A percentile compares a stretch with the other conserved stretches of the same genome.
Evolutionary conservation across 1,140 invertebrate species (phyloP).

Genomic region (Onthophagus taurus): DNA sequence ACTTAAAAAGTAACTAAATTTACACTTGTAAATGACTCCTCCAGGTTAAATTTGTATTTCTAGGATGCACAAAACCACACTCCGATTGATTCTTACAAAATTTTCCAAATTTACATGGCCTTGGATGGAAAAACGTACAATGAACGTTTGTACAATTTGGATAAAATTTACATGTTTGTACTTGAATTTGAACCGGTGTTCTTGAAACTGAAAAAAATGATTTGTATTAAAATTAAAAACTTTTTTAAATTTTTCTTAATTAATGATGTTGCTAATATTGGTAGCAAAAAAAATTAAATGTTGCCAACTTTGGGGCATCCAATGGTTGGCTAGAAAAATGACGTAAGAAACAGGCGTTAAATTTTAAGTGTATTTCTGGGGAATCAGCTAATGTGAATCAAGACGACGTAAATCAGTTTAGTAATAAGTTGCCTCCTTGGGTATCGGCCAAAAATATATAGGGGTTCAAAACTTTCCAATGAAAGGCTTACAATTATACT

Average conservation of each 20-base stretch:
- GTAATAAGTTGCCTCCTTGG: no score
- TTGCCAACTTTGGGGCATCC: no score
- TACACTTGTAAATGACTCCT: constrained; percentile 9
- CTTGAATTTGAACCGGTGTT: constrained; percentile 28
- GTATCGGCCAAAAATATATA: no score
- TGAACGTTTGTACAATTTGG: constrained; percentile 45
- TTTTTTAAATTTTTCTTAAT: not conserved
- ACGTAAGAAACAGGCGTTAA: no score
- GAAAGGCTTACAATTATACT: no score
- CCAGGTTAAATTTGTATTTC: constrained; percentile 39
- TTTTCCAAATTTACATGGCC: constrained; percentile 51
- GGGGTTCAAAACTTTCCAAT: no score
- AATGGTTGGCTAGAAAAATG: no score
- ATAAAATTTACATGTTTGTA: constrained; percentile 51
- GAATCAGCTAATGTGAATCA: no score
- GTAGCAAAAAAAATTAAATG: no score
- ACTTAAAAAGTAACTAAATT: no score
- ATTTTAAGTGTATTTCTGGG: no score
- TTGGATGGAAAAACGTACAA: constrained; percentile 55
- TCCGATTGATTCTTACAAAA: constrained; percentile 52
- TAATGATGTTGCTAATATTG: not conserved
- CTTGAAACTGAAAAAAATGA: constrained; percentile 39
- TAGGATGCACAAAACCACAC: constrained; percentile 48
- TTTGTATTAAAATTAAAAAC: not conserved
- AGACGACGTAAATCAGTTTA: no score